Evolutionary conservation across 2,113 vertebrate species (phyloP).

Genomic region (Romanogobio albipinnatus): DNA sequence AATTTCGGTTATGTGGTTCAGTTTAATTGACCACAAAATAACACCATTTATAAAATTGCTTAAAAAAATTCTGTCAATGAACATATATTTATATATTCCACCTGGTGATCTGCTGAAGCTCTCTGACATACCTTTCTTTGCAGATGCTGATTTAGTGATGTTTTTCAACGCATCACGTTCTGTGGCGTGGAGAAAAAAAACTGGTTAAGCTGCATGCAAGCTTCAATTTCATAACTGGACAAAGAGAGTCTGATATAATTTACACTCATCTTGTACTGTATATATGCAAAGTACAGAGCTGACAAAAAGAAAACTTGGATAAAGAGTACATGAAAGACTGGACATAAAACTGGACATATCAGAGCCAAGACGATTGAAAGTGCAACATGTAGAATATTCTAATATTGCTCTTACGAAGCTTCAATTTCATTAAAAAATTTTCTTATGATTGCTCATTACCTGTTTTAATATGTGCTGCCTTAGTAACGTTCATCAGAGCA

Average conservation of each 20-base stretch:
- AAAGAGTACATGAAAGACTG: background rate
- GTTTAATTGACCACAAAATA: background rate
- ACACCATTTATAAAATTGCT: background rate
- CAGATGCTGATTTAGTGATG: conserved; percentile 57
- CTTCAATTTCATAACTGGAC: background rate
- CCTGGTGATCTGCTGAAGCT: background rate
- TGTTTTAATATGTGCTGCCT: conserved; percentile 12
- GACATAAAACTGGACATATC: background rate
- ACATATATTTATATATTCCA: background rate
- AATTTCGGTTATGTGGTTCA: background rate
- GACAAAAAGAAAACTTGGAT: background rate
- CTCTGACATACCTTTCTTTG: conserved; percentile 60
- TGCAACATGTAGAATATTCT: background rate
- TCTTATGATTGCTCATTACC: background rate
- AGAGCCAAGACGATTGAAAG: background rate
- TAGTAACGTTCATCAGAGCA: conserved; percentile 10
- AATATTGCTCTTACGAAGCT: background rate
- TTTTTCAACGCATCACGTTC: conserved; percentile 58
- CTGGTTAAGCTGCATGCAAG: background rate
- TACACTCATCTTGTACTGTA: background rate
- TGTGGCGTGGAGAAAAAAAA: conserved; percentile 32
- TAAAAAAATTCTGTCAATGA: background rate
- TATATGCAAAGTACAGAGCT: background rate
- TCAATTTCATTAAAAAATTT: background rate
- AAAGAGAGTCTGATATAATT: background rate